Base-by-base conservation (phyloP, 2,797 vertebrate species). In the Pterois miles region DNA sequence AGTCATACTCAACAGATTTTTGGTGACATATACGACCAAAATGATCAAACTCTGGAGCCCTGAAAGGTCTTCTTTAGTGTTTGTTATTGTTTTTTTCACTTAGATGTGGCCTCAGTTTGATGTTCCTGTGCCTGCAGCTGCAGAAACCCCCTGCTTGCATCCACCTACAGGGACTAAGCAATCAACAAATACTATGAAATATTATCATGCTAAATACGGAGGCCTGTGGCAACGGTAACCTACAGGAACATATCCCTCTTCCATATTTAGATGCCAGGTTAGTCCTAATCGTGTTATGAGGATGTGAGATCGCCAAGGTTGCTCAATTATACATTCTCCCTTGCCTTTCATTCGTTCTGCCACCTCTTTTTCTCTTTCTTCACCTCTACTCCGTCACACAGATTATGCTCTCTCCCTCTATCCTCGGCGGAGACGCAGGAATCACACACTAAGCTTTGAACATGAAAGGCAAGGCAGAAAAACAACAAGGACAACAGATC, bases 371-470 rank as follows among this genome's bases (percentile, higher is more conserved):
- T 75, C 81, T 78, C 80, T 92, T 91, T 93, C 91, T 90, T 92
- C 89, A 93, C 90, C 92, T 94, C 93, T 72, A 77, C 82, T 76
- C 82, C 60, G 80, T 92, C 91, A 93, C 89, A 86, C 88, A 91
- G 93, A 94, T 94, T 94, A 94, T 74, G 70, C 84, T 88, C 89
- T 76, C 83, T 90, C 82, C 57, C 84, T 89, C 85, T 84, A 79
- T 91, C 90, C 91, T 86, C 88, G 8, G 88, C 56, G 80, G 86
- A 90, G 85, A 86, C 78, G 82, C 80, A 87, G 87, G 76, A 93
- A 90, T 94, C 88, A 86, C 80, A 90, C 83, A 67, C 81, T 81
- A 84, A 89, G 93, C 94, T 95, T 94, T 95, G 91, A 95, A 95
- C 94, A 95, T 95, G 90, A 95, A 95, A 95, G 88, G 81, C 83